These are phyloP conservation scores for Leptopilina boulardi DNA, from an alignment of 1,140 invertebrate genomes.

Conservation along the genomic window DNA sequence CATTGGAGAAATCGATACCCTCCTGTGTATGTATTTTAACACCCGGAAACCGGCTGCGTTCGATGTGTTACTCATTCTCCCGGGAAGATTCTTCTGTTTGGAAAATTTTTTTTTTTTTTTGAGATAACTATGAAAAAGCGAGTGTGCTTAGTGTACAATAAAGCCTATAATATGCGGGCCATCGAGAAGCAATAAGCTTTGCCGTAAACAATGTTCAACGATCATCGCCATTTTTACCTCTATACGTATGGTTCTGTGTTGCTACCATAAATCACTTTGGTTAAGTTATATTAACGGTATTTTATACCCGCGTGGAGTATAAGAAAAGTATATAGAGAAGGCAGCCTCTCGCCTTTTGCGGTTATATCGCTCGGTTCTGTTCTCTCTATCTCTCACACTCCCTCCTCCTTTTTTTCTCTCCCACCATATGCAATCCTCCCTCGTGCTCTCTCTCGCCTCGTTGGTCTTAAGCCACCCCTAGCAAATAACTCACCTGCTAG, in stretches of 20 bases:
- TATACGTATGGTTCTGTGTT: conserved; percentile 5
- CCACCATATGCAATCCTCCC: conserved; percentile 28
- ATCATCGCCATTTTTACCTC: conserved; percentile 47
- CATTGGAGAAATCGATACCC: too few relatives aligned
- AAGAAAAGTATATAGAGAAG: conserved; percentile 45
- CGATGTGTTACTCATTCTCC: background rate
- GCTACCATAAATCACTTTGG: conserved; percentile 58
- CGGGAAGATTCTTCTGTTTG: background rate
- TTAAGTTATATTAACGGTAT: conserved; percentile 65
- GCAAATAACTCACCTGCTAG: conserved; percentile 48
- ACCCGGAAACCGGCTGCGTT: background rate
- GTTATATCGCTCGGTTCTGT: conserved; percentile 4
- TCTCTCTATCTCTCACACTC: background rate
- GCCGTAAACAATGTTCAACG: conserved; percentile 39
- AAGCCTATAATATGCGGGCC: conserved; percentile 8
- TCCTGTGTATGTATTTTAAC: too few relatives aligned
- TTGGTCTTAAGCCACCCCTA: conserved; percentile 37
- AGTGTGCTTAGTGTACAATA: background rate
- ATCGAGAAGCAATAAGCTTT: conserved; percentile 26
- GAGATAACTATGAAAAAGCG: background rate
- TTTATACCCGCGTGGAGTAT: conserved; percentile 49
- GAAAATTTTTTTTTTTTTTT: too few relatives aligned
- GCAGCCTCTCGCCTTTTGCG: conserved; percentile 36
- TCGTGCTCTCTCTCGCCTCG: background rate
- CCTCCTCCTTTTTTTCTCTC: background rate